Conservation (phyloP, 2,888 invertebrate species). For the Boloria euphrosyne region DNA sequence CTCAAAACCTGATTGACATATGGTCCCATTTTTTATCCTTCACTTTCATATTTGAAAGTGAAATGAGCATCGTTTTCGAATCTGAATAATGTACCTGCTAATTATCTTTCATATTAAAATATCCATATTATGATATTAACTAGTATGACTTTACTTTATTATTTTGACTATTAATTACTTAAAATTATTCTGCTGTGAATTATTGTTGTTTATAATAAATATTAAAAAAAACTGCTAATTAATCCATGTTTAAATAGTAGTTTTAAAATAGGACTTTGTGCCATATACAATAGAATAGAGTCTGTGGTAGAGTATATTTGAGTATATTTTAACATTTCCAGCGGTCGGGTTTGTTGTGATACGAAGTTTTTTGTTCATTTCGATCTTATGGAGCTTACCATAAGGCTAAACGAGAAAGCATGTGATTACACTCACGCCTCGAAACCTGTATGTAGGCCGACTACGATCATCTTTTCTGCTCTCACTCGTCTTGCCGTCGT, state of each 20-base stretch:
- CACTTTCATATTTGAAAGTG: slow-evolving; percentile 44
- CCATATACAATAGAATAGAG: no score
- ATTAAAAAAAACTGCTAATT: no score
- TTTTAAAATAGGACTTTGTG: no score
- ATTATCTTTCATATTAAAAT: neutral
- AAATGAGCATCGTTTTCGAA: slow-evolving; percentile 28
- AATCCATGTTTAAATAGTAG: no score
- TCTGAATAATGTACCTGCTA: neutral
- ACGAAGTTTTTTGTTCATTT: slow-evolving; percentile 55
- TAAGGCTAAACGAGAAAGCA: slow-evolving; percentile 59
- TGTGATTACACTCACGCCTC: slow-evolving; percentile 65
- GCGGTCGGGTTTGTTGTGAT: slow-evolving; percentile 44
- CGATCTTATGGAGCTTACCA: slow-evolving; percentile 40
- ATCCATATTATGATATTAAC: neutral
- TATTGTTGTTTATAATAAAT: no score
- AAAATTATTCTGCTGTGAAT: no score
- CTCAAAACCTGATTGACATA: slow-evolving; percentile 35
- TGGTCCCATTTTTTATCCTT: slow-evolving; percentile 38
- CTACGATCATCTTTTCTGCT: slow-evolving; percentile 76
- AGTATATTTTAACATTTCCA: neutral
- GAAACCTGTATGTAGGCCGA: slow-evolving; percentile 80
- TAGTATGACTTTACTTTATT: no score
- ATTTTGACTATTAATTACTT: no score
- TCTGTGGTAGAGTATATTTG: no score
- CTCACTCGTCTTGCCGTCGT: slow-evolving; percentile 67